Evolutionary conservation across 2,888 invertebrate species (phyloP), one percentile per base, ranked within the genome.

Genomic region (Drosophila conformis): DNA sequence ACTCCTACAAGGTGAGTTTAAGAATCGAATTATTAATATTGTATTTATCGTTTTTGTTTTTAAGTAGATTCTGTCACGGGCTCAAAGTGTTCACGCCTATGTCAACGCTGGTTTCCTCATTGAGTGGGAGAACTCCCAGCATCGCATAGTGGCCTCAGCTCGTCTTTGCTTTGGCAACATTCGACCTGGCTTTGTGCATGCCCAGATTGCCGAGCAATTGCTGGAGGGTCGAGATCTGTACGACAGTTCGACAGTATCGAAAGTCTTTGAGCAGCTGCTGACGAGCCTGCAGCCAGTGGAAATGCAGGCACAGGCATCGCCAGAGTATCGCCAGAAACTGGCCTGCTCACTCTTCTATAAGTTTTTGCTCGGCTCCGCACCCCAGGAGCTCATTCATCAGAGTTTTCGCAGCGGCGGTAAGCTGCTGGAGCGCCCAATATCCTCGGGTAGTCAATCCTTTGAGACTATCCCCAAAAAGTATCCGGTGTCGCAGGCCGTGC

Each of bases 261-360:
- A 92, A 58, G 95, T 95, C 0, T 84, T 96, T 36, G 90, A 90
- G 2, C 92, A 92, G 5, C 91, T 97, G 62, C 87, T 94, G 2
- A 83, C 92, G 0, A 97, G 97, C 91, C 64, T 98, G 0, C 90
- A 94, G 3, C 95, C 97, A 0, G 95, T 95, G 61, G 93, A 94
- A 25, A 92, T 94, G 25, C 94, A 95, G 0, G 95, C 96, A 0
- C 96, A 97, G 86, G 95, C 96, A 0, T 94, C 95, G 0, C 95
- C 96, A 0, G 93, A 94, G 51, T 97, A 96, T 85, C 94, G 97
- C 29, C 95, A 95, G 86, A 94, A 94, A 13, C 93, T 98, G 6
- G 96, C 97, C 0, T 93, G 96, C 66, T 94, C 96, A 10, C 93
- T 98, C 18, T 95, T 97, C 88, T 98, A 97, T 91, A 98, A 97